Conservation (phyloP, 2,888 invertebrate species). For the Piscicola geometra region DNA sequence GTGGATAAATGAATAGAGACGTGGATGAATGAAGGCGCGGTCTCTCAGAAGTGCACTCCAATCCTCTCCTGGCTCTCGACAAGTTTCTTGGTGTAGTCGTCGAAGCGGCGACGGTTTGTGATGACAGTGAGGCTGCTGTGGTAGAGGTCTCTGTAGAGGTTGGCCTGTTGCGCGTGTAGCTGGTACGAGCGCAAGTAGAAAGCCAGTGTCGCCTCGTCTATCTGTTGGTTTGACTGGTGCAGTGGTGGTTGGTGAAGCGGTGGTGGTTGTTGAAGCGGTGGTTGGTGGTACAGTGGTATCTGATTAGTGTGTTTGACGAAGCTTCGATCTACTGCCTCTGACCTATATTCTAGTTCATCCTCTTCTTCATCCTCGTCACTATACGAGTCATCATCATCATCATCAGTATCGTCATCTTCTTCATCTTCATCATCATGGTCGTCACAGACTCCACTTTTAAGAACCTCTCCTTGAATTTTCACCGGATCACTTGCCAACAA, state of each 20-base stretch:
- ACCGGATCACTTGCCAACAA: too few species aligned
- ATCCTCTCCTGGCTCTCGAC: not conserved
- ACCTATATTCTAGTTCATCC: too few species aligned
- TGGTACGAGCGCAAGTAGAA: not conserved
- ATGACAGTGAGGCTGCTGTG: not conserved
- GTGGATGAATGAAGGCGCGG: too few species aligned
- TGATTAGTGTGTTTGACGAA: too few species aligned
- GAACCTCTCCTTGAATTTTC: not conserved
- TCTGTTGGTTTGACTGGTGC: too few species aligned
- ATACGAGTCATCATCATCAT: not conserved
- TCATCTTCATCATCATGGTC: not conserved
- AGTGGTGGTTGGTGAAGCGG: not conserved
- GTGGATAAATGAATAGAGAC: too few species aligned
- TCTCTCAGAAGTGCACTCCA: not conserved
- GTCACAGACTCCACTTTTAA: not conserved
- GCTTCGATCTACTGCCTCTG: too few species aligned
- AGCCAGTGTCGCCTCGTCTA: not conserved
- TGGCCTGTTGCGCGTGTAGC: not conserved
- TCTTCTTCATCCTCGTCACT: not conserved
- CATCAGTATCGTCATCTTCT: not conserved
- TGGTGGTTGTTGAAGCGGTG: not conserved
- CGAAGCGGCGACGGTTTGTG: not conserved
- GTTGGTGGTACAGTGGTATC: too few species aligned
- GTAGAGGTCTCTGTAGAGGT: not conserved
- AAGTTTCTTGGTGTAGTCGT: not conserved